phyloP scores from a whole-genome alignment of 1,140 invertebrate species.

The Hermetia illucens region DNA sequence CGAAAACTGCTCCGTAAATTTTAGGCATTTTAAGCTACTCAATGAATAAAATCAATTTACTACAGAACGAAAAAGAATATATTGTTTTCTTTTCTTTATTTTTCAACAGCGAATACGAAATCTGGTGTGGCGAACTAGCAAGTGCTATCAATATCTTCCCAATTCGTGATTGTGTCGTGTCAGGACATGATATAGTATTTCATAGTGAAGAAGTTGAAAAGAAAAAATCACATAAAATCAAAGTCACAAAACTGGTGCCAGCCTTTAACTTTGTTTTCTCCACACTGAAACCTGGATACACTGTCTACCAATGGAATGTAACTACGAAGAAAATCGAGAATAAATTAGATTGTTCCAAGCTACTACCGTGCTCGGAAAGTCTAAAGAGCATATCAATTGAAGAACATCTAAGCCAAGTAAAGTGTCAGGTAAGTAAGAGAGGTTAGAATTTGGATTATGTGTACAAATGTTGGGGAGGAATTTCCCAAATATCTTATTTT shows the following conservation, averaged over 20 bases:
- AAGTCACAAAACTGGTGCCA: constrained; percentile 46
- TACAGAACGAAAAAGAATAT: too few relatives aligned
- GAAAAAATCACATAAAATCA: constrained; percentile 33
- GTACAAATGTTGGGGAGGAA: too few relatives aligned
- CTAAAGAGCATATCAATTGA: constrained; percentile 84
- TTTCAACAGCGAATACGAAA: constrained; percentile 37
- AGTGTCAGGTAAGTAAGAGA: constrained; percentile 57
- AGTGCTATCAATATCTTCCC: constrained; percentile 58
- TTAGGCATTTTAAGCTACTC: too few relatives aligned
- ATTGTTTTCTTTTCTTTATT: not conserved
- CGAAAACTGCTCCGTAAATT: too few relatives aligned
- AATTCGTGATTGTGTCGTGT: constrained; percentile 39
- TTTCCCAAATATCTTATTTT: too few relatives aligned
- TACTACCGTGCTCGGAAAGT: constrained; percentile 82
- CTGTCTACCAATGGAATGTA: constrained; percentile 74
- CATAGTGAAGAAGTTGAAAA: constrained; percentile 26
- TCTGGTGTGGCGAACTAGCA: constrained; percentile 64
- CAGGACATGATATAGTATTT: constrained; percentile 33
- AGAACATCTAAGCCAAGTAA: constrained; percentile 63
- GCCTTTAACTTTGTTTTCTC: constrained; percentile 53
- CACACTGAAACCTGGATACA: constrained; percentile 63
- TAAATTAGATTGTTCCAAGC: constrained; percentile 80
- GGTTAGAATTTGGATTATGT: constrained; percentile 1
- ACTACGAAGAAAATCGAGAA: constrained; percentile 49
- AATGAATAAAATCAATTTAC: too few relatives aligned